These are phyloP conservation scores for Lochmaea capreae DNA, from an alignment of 2,888 invertebrate genomes.

Conservation along the genomic window DNA sequence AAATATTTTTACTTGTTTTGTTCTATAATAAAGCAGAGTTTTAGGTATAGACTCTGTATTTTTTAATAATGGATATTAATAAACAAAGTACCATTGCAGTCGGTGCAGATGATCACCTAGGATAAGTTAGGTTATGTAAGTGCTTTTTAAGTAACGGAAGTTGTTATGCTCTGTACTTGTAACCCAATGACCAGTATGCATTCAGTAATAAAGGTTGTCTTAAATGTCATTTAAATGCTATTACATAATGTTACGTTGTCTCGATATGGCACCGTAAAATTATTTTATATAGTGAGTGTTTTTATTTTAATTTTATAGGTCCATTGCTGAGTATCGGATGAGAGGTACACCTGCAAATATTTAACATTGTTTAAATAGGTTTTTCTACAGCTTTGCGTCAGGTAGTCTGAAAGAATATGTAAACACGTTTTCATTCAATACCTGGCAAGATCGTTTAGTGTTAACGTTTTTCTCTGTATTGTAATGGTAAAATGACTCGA, in stretches of 20 bases:
- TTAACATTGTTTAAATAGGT: too few species aligned
- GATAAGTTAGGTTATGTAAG: slow-evolving; percentile 65
- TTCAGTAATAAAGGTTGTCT: slow-evolving; percentile 71
- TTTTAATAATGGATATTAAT: slow-evolving; percentile 51
- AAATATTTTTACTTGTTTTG: slow-evolving; percentile 17
- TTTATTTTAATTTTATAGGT: not conserved
- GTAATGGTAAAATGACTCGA: too few species aligned
- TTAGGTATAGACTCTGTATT: slow-evolving; percentile 47
- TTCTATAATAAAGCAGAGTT: slow-evolving; percentile 22
- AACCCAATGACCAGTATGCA: slow-evolving; percentile 70
- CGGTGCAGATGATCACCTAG: slow-evolving; percentile 62
- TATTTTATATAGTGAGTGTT: not conserved
- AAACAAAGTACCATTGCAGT: slow-evolving; percentile 40
- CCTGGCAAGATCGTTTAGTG: too few species aligned
- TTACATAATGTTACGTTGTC: not conserved
- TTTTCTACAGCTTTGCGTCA: too few species aligned
- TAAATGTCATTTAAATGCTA: slow-evolving; percentile 61
- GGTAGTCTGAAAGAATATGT: too few species aligned
- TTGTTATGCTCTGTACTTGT: slow-evolving; percentile 67
- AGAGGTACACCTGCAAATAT: too few species aligned
- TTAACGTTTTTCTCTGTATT: too few species aligned
- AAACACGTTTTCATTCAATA: too few species aligned
- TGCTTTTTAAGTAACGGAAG: slow-evolving; percentile 67
- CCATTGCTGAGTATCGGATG: too few species aligned
- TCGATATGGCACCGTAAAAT: not conserved